Percentiles rank a stretch among this genome's conserved stretches.
Evolutionary conservation across 2,797 vertebrate species (phyloP).

Genomic region (Anas flavirostris): DNA sequence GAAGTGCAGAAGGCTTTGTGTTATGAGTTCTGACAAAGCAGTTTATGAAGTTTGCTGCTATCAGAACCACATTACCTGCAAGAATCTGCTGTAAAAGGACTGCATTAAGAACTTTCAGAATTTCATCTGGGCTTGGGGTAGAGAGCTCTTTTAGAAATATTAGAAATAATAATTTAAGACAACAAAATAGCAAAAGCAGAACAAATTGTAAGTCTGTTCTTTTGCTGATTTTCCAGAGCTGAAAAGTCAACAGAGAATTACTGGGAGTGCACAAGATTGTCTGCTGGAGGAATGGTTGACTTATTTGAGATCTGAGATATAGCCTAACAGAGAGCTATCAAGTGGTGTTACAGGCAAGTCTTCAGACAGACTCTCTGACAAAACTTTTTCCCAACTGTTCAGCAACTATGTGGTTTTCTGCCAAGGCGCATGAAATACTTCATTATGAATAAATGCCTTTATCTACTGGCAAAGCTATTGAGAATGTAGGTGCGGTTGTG

Average conservation of each 20-base stretch:
- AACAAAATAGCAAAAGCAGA: not conserved
- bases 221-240: not conserved
- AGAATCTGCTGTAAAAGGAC: not conserved
- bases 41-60: not conserved
- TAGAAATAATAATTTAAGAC: not conserved
- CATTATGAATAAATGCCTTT: conserved; percentile 21
- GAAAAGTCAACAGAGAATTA: not conserved
- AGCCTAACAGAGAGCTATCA: not conserved
- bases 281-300: not conserved
- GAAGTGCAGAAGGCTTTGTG: not conserved
- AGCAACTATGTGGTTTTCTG: conserved; percentile 35
- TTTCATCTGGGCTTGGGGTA: not conserved
- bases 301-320: not conserved
- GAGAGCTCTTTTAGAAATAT: not conserved
- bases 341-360: not conserved
- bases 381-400: conserved; percentile 37
- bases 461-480: conserved; percentile 56
- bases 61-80: not conserved
- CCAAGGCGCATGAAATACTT: conserved; percentile 36
- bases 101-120: not conserved
- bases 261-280: not conserved
- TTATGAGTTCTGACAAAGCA: not conserved
- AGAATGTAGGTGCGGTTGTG: conserved; percentile 39
- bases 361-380: conserved; percentile 16
- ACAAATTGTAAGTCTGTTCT: not conserved